Conservation (phyloP, 2,113 vertebrate genomes). For the Gallinago media region DNA sequence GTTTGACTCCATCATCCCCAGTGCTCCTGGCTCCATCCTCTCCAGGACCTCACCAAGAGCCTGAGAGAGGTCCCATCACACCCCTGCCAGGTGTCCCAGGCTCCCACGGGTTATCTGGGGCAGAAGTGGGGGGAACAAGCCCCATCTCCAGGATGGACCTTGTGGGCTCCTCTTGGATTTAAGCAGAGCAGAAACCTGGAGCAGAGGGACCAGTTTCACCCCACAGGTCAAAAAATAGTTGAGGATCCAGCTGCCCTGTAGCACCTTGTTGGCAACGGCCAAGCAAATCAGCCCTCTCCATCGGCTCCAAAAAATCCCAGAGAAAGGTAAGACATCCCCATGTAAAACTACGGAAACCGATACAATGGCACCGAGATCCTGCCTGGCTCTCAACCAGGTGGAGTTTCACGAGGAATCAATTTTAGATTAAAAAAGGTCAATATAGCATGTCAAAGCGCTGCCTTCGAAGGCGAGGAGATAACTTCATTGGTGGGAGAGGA, state of each 20-base stretch:
- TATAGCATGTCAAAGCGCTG: not conserved
- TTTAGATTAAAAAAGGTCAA: conserved; percentile 50
- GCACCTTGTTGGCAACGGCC: not conserved
- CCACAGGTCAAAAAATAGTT: rapidly evolving
- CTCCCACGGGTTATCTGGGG: not conserved
- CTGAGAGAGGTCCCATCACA: not conserved
- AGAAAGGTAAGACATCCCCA: not conserved
- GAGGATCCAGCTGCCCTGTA: not conserved
- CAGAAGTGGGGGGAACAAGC: not conserved
- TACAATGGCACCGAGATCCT: rapidly evolving
- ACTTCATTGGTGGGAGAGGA: not conserved
- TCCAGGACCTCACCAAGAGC: not conserved
- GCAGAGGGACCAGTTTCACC: not conserved
- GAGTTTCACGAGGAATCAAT: conserved; percentile 6
- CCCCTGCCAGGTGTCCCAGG: not conserved
- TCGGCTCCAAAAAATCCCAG: not conserved
- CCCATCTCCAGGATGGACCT: rapidly evolving
- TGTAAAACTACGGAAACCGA: not conserved
- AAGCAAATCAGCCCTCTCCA: rapidly evolving
- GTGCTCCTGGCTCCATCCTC: not conserved
- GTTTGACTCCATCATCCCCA: not conserved
- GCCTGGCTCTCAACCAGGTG: not conserved
- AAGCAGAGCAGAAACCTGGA: not conserved
- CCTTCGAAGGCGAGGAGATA: not conserved
- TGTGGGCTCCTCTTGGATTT: not conserved